Evolutionary conservation across 2,888 invertebrate species (phyloP).

Genomic region (Lydus trimaculatus): DNA sequence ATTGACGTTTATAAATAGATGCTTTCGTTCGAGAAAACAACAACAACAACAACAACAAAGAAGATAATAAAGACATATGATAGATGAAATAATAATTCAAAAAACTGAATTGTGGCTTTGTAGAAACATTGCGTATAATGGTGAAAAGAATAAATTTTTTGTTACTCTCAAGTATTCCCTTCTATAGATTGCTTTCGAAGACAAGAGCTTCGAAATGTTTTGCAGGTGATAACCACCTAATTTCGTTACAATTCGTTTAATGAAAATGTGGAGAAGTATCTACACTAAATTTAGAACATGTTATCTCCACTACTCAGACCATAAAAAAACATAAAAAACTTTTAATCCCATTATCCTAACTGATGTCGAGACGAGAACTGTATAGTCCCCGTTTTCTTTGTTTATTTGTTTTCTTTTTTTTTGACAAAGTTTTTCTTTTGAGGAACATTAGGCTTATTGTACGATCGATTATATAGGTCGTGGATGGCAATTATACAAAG

Average conservation of each 20-base stretch:
- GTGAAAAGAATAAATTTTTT: neutral
- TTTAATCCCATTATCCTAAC: constrained; percentile 21
- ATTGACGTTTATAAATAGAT: neutral
- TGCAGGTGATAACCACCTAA: constrained; percentile 7
- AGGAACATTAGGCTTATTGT: neutral
- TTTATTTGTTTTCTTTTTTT: constrained; percentile 3
- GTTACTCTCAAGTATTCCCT: neutral
- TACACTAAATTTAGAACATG: constrained; percentile 10
- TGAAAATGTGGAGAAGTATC: neutral
- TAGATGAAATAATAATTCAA: too few species aligned
- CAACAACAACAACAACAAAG: too few species aligned
- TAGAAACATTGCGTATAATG: too few species aligned
- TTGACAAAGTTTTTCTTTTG: neutral
- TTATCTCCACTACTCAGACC: neutral
- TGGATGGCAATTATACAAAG: neutral
- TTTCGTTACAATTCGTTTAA: constrained; percentile 5
- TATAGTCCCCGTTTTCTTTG: constrained; percentile 1
- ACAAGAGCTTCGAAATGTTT: neutral
- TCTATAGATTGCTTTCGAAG: neutral
- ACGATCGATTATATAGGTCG: neutral
- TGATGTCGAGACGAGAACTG: constrained; percentile 14
- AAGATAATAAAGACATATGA: neutral
- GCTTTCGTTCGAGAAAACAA: neutral
- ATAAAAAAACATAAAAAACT: constrained; percentile 15
- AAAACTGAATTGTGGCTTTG: too few species aligned